Evolutionary conservation across 2,113 vertebrate species (phyloP), one percentile per base, ranked within the genome.

Genomic region (Bufo gargarizans): DNA sequence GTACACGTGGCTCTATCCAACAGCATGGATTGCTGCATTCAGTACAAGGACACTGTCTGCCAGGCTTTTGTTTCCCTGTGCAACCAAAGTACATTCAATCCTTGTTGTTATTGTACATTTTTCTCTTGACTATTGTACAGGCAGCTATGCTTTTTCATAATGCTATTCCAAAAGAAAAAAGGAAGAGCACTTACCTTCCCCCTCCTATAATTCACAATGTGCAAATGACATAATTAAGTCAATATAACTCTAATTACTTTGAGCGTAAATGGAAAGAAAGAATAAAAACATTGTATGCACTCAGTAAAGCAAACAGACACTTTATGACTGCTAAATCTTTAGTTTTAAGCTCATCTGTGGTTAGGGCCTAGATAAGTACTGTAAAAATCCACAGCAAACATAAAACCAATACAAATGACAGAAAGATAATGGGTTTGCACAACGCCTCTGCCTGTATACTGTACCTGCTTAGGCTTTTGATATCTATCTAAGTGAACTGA

Each of bases 301-400:
- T 81, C 77, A 72, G 65, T 72, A 87, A 86, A 87, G 86, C 86
- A 87, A 81, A 87, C 74, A 86, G 55, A 77, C 67, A 78, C 61
- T 53, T 81, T 72, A 50, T 71, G 72, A 11, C 83, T 16, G 22
- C 71, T 50, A 86, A 78, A 77, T 53, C 85, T 86, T 59, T 56
- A n/a, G 86, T 87, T 81, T 81, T 80, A 72, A n/a, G 53, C 49
- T 81, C 86, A 87, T 87, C 78, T 82, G 79, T 79, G 79, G 78
- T 87, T 88, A 88, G 47, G 69, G 43, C 80, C 76, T 50, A 20
- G 86, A 82, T 88, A 88, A 88, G 67, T 82, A 88, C 78, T 74
- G 53, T 74, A 88, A 82, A 33, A 82, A 88, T 82, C 63, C 53
- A 82, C 65, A 56, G 86, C 61, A 88, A 74, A 82, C 79, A 88